Base-by-base conservation (phyloP, 2,797 vertebrate species). In the Pristis pectinata region DNA sequence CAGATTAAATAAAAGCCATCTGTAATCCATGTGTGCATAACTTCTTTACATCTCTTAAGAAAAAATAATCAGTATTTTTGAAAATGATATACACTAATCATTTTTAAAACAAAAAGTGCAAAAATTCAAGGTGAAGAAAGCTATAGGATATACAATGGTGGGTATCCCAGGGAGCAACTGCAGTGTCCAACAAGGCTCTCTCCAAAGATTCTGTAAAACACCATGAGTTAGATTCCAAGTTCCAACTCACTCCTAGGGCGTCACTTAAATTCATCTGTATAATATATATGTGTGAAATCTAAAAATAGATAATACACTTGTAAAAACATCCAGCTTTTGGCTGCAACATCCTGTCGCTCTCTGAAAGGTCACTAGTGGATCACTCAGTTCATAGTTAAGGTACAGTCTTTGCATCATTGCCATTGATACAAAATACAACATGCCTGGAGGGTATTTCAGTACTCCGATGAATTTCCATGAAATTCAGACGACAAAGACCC, bases 1-100 rank as follows among this genome's bases (percentile, higher is more conserved):
- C n/a, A 91, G 87, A 91, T 91, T 41, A 91, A 91, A 91, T 91
- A 67, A 91, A 91, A 91, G 87, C 87, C 61, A 61, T 91, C 41
- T 91, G 87, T 91, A 64, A 91, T 91, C 37, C 44, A 91, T n/a
- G 19, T 61, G 61, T 61, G 85, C 59, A 67, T 64, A 91, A 91
- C 49, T 37, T 91, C 87, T 91, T 91, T 91, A 91, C 87, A 91
- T 91, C 59, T 41, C 37, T 64, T 91, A 64, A 91, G 59, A 91
- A 91, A 64, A 91, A 74, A 74, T 74, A 74, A 91, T 67, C 87
- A 91, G 61, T 41, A 64, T 64, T 64, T 67, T 91, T 91, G 59
- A 91, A 91, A 91, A 91, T 41, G 87, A 67, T 41, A 91, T 61
- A 64, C 34, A 89, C 30, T 59, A 85, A 44, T 85, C 53, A 87